phyloP scores from a whole-genome alignment of 2,797 vertebrate genomes.

The Pangasius sanitwongsei region DNA sequence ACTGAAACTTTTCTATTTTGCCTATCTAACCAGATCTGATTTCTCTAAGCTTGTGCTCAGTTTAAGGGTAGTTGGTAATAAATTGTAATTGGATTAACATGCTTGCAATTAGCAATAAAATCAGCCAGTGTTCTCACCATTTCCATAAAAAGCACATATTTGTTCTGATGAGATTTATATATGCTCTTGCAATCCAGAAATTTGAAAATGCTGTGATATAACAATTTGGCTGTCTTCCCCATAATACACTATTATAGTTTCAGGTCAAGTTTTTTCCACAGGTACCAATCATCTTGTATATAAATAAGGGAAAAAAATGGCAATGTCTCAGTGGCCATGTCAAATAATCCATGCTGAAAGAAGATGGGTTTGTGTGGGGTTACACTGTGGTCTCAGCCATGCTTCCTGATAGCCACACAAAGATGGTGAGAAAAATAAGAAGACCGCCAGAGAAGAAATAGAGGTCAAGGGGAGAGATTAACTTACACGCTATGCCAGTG shows the following conservation, averaged over 20 bases:
- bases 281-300: not conserved
- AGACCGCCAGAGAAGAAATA: slow-evolving; percentile 48
- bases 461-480: slow-evolving; percentile 67
- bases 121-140: not conserved
- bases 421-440: slow-evolving; percentile 55
- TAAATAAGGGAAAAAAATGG: not conserved
- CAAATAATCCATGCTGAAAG: slow-evolving; percentile 42
- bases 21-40: not conserved
- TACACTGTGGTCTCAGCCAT: slow-evolving; percentile 36
- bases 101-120: not conserved
- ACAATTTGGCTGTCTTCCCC: not conserved
- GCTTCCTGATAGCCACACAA: slow-evolving; percentile 36
- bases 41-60: not conserved
- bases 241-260: not conserved
- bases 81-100: not conserved
- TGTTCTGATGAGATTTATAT: not conserved
- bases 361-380: slow-evolving; percentile 43
- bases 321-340: slow-evolving; percentile 37
- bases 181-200: not conserved
- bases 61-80: not conserved
- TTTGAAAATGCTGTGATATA: not conserved
- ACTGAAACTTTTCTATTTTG: not conserved
- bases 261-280: not conserved
- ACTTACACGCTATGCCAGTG: slow-evolving; percentile 57
- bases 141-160: not conserved